phyloP scores from a whole-genome alignment of 2,797 vertebrate genomes.

The Trachurus trachurus region DNA sequence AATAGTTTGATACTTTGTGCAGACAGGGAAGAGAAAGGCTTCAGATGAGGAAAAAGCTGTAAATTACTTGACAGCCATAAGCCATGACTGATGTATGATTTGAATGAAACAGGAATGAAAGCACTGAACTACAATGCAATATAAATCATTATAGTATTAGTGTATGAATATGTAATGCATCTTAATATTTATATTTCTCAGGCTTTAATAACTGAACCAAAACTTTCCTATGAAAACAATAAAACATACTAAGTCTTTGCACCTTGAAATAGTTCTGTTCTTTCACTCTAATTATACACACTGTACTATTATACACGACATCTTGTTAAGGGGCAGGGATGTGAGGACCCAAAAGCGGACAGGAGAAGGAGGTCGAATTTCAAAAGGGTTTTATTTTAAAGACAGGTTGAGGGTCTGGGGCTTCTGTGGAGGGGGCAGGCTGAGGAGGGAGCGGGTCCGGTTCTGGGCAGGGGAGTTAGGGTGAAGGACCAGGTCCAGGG shows the following conservation, averaged over 20 bases:
- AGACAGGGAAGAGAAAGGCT: constrained; percentile 17
- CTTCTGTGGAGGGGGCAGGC: too few relatives aligned
- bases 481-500: too few relatives aligned
- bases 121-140: constrained; percentile 1
- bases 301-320: background rate
- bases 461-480: too few relatives aligned
- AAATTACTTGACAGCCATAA: constrained; percentile 32
- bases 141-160: too few relatives aligned
- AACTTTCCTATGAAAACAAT: background rate
- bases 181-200: background rate
- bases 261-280: background rate
- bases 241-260: background rate
- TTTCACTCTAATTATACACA: background rate
- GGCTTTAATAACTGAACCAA: constrained; percentile 7
- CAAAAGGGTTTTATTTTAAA: too few relatives aligned
- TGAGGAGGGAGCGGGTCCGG: too few relatives aligned
- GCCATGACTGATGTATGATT: constrained; percentile 15
- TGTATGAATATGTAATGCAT: background rate
- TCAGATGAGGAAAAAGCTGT: constrained; percentile 6
- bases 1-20: background rate
- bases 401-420: too few relatives aligned
- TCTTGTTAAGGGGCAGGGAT: too few relatives aligned
- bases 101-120: constrained; percentile 9
- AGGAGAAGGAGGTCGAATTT: too few relatives aligned
- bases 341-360: too few relatives aligned